These are phyloP conservation scores for Luperina nickerlii DNA, from an alignment of 2,888 invertebrate species.

Conservation along the genomic window DNA sequence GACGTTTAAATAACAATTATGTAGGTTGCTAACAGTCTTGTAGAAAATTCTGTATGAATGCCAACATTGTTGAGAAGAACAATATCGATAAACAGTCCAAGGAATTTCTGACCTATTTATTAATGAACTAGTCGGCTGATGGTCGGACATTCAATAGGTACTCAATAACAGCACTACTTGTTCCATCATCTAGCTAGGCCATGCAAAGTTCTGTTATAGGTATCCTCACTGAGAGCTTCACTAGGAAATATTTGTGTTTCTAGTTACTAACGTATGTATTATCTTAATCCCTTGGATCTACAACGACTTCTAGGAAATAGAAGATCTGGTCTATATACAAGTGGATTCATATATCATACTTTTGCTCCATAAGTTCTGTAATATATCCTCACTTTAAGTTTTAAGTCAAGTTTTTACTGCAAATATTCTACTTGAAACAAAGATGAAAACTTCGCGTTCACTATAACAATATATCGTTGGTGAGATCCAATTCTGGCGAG, in stretches of 20 bases:
- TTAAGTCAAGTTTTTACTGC: constrained; percentile 10
- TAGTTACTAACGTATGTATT: background rate
- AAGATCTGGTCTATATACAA: constrained; percentile 7
- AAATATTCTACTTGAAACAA: constrained; percentile 35
- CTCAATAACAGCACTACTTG: constrained; percentile 3
- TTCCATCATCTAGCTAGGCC: background rate
- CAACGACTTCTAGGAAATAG: background rate
- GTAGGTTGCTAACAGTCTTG: constrained; percentile 12
- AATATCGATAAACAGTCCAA: constrained; percentile 17
- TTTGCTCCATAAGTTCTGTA: constrained; percentile 26
- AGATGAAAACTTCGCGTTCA: constrained; percentile 34
- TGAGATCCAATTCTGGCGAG: constrained; percentile 50
- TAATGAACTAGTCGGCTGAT: constrained; percentile 10
- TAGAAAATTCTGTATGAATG: constrained; percentile 24
- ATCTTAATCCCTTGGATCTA: background rate
- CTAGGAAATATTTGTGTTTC: background rate
- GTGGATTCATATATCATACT: constrained; percentile 14
- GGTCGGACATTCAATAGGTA: constrained; percentile 11
- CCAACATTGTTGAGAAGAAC: constrained; percentile 17
- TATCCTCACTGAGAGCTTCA: background rate
- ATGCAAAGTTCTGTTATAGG: background rate
- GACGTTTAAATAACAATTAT: constrained; percentile 26
- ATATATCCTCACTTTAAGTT: constrained; percentile 32
- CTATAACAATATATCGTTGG: constrained; percentile 45
- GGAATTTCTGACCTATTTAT: constrained; percentile 33